These are phyloP conservation scores for Bostrychus sinensis DNA, from an alignment of 2,113 vertebrate species.

Conservation along the genomic window DNA sequence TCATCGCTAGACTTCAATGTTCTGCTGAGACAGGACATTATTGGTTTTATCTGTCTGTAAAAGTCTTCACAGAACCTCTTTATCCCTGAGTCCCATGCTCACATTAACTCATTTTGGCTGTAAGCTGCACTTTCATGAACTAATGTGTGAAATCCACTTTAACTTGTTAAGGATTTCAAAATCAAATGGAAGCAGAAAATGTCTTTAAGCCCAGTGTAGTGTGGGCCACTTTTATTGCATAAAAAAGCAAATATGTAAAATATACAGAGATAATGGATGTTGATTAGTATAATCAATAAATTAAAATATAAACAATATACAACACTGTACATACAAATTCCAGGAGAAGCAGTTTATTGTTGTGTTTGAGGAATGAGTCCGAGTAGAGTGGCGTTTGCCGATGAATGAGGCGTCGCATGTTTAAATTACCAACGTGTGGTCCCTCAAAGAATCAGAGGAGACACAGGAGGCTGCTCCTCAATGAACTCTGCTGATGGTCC, in stretches of 20 bases:
- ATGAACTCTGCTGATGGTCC: constrained; percentile 29
- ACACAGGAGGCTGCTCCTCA: background rate
- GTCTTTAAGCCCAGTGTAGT: background rate
- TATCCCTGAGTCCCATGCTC: no score
- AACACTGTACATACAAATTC: constrained; percentile 37
- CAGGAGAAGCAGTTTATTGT: constrained; percentile 15
- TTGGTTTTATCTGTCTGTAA: no score
- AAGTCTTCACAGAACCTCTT: no score
- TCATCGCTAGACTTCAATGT: no score
- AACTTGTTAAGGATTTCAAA: no score
- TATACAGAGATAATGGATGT: constrained; percentile 32
- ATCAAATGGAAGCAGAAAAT: background rate
- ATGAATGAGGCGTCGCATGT: constrained; percentile 27
- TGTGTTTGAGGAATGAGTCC: constrained; percentile 35
- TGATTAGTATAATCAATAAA: constrained; percentile 59
- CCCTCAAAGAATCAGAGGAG: constrained; percentile 21
- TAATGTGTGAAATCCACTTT: no score
- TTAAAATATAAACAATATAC: constrained; percentile 42
- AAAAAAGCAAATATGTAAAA: constrained; percentile 41
- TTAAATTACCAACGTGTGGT: constrained; percentile 24
- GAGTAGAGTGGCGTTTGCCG: background rate
- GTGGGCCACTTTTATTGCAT: constrained; percentile 37
- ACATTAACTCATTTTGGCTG: no score
- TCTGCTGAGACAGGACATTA: no score
- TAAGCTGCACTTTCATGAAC: no score